phyloP scores from a whole-genome alignment of 2,113 vertebrate species.

The Tetrax tetrax region DNA sequence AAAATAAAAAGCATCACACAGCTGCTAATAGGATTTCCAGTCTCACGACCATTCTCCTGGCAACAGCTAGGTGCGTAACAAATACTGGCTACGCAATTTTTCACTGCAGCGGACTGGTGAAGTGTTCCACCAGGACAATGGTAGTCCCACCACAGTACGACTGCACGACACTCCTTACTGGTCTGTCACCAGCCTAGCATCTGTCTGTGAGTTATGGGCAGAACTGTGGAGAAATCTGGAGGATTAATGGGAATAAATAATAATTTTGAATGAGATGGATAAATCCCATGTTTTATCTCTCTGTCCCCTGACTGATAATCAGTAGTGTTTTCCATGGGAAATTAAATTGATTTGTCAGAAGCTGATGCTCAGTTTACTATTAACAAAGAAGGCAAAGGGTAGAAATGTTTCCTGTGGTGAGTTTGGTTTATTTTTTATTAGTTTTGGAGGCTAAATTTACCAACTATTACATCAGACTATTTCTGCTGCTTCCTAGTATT shows the following conservation, averaged over 20 bases:
- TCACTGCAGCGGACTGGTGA: background rate
- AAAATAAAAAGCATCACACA: background rate
- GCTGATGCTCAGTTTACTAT: background rate
- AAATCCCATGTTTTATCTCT: background rate
- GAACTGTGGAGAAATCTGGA: background rate
- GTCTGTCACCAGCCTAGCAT: background rate
- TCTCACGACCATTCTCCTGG: background rate
- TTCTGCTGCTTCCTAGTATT: background rate
- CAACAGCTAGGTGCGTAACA: background rate
- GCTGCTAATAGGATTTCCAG: background rate
- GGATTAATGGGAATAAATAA: background rate
- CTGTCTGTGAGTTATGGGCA: background rate
- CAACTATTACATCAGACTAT: background rate
- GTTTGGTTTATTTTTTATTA: background rate
- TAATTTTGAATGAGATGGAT: background rate
- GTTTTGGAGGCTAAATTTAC: background rate
- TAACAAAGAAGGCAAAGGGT: background rate
- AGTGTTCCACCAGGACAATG: background rate
- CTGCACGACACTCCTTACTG: background rate
- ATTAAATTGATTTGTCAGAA: background rate
- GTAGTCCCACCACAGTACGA: accelerated
- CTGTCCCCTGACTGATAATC: background rate
- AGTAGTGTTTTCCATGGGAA: background rate
- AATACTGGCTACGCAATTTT: background rate
- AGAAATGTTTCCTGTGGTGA: background rate